These are phyloP conservation scores for Phoxinus dragarum DNA, from an alignment of 2,797 vertebrate genomes.

Conservation along the genomic window DNA sequence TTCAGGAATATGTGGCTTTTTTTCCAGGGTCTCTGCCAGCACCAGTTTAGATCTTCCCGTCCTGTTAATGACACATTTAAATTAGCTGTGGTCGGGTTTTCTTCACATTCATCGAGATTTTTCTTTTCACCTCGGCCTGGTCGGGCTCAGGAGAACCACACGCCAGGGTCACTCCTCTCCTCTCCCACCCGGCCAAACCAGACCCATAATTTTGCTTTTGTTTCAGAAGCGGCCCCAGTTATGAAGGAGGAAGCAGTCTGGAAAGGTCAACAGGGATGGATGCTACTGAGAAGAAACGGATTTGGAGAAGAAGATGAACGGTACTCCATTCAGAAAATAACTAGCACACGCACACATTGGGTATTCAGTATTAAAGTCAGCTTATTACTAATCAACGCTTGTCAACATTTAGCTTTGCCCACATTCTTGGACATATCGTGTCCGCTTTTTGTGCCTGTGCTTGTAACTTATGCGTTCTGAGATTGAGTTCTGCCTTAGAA, in stretches of 20 bases:
- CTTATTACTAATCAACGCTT: background rate
- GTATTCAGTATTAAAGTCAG: background rate
- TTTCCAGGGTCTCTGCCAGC: conserved; percentile 61
- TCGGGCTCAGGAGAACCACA: conserved; percentile 80
- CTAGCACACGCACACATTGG: background rate
- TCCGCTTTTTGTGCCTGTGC: background rate
- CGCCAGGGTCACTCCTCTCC: conserved; percentile 80
- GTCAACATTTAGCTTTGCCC: background rate
- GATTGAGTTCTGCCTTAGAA: background rate
- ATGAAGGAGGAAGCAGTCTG: conserved; percentile 77
- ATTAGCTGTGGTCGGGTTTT: conserved; percentile 80
- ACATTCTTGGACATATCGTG: background rate
- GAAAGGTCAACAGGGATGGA: conserved; percentile 74
- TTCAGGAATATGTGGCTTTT: conserved; percentile 69
- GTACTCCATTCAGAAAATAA: background rate
- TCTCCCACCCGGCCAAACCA: conserved; percentile 80
- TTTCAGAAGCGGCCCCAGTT: conserved; percentile 84
- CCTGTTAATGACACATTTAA: conserved; percentile 80
- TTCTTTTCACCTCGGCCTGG: conserved; percentile 79
- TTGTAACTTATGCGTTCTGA: background rate
- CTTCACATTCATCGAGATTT: conserved; percentile 82
- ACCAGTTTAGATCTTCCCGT: conserved; percentile 72
- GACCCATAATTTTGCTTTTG: conserved; percentile 88
- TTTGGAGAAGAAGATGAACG: conserved; percentile 23
- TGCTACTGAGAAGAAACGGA: conserved; percentile 58